Evolutionary conservation across 2,113 vertebrate species (phyloP).

Genomic region (Corythornis madagascariensis): DNA sequence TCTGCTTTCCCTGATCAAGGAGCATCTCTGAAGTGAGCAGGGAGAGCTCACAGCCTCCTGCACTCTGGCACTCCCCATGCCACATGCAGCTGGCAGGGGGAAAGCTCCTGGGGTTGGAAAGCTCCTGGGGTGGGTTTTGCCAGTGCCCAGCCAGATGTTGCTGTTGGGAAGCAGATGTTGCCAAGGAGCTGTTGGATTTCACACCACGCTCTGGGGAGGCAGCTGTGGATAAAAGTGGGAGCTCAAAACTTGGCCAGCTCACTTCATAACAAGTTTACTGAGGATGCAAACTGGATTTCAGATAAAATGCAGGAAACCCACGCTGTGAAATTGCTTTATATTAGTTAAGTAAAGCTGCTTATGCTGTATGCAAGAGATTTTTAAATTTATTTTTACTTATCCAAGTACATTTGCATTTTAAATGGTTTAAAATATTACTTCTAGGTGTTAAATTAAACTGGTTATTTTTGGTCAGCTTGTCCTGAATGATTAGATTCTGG

Average conservation of each 20-base stretch:
- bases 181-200: conserved; percentile 6
- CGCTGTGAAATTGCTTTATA: not conserved
- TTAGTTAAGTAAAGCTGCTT: not conserved
- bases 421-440: not conserved
- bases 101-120: not conserved
- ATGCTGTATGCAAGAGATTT: not conserved
- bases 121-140: not conserved
- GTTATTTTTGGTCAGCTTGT: not conserved
- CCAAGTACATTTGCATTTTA: not conserved
- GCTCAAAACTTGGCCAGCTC: not conserved
- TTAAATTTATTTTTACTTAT: not conserved
- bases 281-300: not conserved
- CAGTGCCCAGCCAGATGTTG: not conserved
- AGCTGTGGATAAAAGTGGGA: not conserved
- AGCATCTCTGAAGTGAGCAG: not conserved
- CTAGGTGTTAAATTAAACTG: not conserved
- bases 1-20: not conserved
- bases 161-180: not conserved
- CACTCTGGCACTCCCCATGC: accelerated
- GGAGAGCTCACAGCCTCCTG: accelerated
- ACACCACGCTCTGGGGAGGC: not conserved
- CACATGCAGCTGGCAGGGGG: not conserved
- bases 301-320: not conserved
- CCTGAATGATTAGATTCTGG: not conserved
- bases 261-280: not conserved